Evolutionary conservation across 2,113 vertebrate species (phyloP).

Genomic region (Cottus gobio): DNA sequence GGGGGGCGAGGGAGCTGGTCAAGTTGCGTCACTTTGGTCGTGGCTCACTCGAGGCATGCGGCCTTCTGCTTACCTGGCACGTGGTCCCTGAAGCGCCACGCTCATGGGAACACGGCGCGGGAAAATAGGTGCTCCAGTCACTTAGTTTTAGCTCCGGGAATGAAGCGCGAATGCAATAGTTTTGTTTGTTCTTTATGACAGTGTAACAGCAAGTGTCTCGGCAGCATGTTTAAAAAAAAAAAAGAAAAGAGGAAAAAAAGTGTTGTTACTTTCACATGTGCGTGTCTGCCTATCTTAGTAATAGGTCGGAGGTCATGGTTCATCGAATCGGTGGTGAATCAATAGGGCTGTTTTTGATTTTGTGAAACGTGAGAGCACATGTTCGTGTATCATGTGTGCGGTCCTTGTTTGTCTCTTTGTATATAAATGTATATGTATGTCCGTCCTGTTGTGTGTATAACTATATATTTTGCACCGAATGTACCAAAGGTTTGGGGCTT

Average conservation of each 20-base stretch:
- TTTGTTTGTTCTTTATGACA: constrained; percentile 50
- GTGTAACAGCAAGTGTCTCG: constrained; percentile 54
- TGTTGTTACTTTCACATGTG: constrained; percentile 62
- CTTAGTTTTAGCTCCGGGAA: constrained; percentile 22
- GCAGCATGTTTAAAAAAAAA: constrained; percentile 61
- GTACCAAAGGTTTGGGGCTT: constrained; percentile 83
- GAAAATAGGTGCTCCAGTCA: constrained; percentile 24
- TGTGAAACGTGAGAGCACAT: constrained; percentile 69
- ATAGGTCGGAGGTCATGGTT: constrained; percentile 58
- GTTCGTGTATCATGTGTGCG: constrained; percentile 69
- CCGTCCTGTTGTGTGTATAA: constrained; percentile 77
- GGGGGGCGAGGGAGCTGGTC: constrained; percentile 41
- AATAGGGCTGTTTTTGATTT: constrained; percentile 75
- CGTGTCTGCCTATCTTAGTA: constrained; percentile 70
- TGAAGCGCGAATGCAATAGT: constrained; percentile 22
- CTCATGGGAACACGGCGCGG: constrained; percentile 19
- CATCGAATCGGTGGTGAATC: constrained; percentile 52
- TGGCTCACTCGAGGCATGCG: constrained; percentile 51
- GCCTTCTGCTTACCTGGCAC: constrained; percentile 64
- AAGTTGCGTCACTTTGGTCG: constrained; percentile 37
- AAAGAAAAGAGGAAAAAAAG: not conserved
- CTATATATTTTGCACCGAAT: constrained; percentile 83
- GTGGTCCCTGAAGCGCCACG: constrained; percentile 31
- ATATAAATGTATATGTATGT: constrained; percentile 79
- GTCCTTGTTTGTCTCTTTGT: constrained; percentile 78